These are phyloP conservation scores for Sesamia nonagrioides DNA, from an alignment of 1,140 invertebrate genomes.

Conservation along the genomic window DNA sequence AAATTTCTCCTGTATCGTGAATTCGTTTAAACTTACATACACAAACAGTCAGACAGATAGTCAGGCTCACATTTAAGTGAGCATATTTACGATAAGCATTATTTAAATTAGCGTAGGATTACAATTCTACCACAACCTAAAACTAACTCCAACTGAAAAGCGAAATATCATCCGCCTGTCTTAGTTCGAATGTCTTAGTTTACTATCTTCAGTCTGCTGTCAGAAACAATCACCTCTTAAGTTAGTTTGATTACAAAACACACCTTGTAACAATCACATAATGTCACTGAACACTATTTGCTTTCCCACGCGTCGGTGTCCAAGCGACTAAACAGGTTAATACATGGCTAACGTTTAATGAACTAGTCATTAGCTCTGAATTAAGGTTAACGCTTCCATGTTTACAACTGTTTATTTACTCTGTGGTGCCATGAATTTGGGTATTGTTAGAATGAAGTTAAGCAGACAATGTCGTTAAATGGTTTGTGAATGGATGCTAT, in stretches of 20 bases:
- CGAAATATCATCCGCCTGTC: background rate
- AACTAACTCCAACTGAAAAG: no score
- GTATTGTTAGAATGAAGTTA: constrained; percentile 21
- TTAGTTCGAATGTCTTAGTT: background rate
- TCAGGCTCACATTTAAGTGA: no score
- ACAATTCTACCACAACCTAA: no score
- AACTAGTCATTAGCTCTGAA: constrained; percentile 55
- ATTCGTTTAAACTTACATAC: no score
- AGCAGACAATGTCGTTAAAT: constrained; percentile 6
- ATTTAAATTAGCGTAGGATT: no score
- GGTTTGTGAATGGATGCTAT: background rate
- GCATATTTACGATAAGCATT: no score
- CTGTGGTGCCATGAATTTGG: constrained; percentile 17
- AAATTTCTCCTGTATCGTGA: no score
- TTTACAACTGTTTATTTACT: constrained; percentile 36
- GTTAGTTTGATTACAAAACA: constrained; percentile 14
- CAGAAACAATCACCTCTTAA: constrained; percentile 4
- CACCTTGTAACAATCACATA: constrained; percentile 3
- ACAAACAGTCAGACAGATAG: no score
- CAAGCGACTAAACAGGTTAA: constrained; percentile 44
- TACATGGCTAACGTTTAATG: constrained; percentile 57
- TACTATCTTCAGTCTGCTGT: background rate
- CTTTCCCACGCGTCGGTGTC: constrained; percentile 54
- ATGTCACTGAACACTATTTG: constrained; percentile 46
- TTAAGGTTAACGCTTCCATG: constrained; percentile 31